Evolutionary conservation across 92 coral and sea anemone species (phyloP), one percentile per base, ranked within the genome.

Genomic region (Paragorgia papillata): DNA sequence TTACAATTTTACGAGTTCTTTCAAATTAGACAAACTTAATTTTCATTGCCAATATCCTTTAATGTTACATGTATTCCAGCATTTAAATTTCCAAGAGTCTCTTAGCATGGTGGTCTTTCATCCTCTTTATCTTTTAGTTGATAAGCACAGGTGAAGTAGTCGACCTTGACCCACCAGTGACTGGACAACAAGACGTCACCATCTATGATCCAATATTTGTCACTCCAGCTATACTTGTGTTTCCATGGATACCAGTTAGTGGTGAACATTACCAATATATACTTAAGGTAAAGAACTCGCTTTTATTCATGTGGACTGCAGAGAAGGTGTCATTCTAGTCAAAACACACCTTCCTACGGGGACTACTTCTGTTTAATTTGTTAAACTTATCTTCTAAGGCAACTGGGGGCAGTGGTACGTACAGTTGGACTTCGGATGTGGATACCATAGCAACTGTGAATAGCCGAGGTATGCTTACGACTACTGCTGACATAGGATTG

Each of bases 141-240:
- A 88, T 75, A 27, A 84, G 74, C 13, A 78, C 81, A 27, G 85
- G 77, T n/a, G 70, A 82, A 30, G 57, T 87, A 17, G 56, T 84
- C 33, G 82, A 83, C 13, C 85, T 94, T 69, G 81, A 90, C 9
- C 74, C 83, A 26, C 97, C 97, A 30, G 84, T 94, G 74, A 86
- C 94, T 14, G 98, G 98, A 1, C 89, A 94, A 59, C 98, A 94
- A 73, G 98, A 88, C 63, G 88, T 91, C 27, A 96, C 89, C 53
- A 94, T 94, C 50, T 94, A 88, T 86, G 92, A 91, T 31, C 90
- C 97, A 27, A 89, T 94, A 24, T 76, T 78, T 0, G 92, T 94
- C 24, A 80, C 80, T 28, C 98, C 98, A 24, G 92, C 89, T 21
- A 79, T 89, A 49, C 57, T 94, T 1, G 87, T 94, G 62, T 90